Evolutionary conservation across 2,797 vertebrate genomes (phyloP).

Genomic region (Hapalemur alaotrensis): DNA sequence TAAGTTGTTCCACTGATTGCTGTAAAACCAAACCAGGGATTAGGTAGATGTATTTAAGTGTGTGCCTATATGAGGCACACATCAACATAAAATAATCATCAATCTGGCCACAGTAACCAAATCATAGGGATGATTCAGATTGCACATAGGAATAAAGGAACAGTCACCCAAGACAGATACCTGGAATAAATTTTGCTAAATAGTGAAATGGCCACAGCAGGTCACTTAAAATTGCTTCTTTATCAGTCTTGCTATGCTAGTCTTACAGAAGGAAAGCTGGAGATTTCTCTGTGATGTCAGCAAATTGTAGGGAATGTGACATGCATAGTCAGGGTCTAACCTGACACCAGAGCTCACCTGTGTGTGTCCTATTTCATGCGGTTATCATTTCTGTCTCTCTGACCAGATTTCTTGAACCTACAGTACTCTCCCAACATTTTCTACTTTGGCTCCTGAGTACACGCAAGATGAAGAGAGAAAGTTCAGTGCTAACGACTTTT

Average conservation of each 20-base stretch:
- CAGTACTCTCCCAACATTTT: neutral
- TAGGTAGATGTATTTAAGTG: neutral
- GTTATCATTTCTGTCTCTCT: neutral
- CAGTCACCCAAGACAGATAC: neutral
- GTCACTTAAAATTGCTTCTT: neutral
- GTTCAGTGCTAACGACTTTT: neutral
- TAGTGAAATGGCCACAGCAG: neutral
- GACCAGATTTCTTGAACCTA: neutral
- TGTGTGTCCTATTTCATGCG: neutral
- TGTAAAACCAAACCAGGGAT: neutral
- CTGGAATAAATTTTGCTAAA: neutral
- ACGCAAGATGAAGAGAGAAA: neutral
- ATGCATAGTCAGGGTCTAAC: neutral
- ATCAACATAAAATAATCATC: too few species aligned
- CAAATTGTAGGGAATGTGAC: neutral
- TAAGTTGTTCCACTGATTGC: neutral
- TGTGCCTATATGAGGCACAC: neutral
- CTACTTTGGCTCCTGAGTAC: neutral
- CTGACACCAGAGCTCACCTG: neutral
- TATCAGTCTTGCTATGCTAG: neutral
- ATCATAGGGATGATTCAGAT: neutral
- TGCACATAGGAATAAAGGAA: neutral
- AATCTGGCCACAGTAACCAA: neutral
- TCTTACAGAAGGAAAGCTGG: neutral
- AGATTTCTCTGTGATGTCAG: neutral